Percentiles rank a stretch among this genome's conserved stretches.
phyloP scores from a whole-genome alignment of 2,888 invertebrate species.

The Rhamphomyia laevipes region DNA sequence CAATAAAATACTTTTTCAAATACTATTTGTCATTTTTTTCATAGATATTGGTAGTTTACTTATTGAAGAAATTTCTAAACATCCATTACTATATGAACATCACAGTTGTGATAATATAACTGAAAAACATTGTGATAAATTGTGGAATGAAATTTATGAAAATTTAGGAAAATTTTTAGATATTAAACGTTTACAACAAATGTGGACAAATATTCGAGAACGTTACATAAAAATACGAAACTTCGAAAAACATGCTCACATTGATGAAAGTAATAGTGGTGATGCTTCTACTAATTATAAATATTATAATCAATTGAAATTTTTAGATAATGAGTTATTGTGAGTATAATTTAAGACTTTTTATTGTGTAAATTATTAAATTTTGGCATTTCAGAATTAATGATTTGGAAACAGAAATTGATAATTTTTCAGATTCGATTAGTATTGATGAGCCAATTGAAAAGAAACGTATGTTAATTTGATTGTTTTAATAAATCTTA shows the following conservation, averaged over 20 bases:
- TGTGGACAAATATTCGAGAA: constrained; percentile 1
- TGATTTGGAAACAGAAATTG: background rate
- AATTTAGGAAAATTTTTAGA: background rate
- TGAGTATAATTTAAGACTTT: too few species aligned
- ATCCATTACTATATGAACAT: background rate
- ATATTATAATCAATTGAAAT: constrained; percentile 2
- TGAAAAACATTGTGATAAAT: background rate
- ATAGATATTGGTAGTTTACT: background rate
- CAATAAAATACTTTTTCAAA: too few species aligned
- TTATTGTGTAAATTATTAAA: too few species aligned
- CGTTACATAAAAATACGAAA: background rate
- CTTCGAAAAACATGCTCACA: background rate
- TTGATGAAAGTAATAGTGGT: too few species aligned
- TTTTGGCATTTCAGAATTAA: too few species aligned
- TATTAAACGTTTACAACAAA: background rate
- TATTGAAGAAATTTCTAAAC: background rate
- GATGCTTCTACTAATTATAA: background rate
- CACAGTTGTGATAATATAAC: too few species aligned
- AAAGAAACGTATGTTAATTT: background rate
- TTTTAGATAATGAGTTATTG: background rate
- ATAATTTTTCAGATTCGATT: background rate
- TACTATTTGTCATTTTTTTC: too few species aligned
- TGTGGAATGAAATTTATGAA: background rate
- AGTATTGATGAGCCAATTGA: background rate
- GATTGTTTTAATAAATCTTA: too few species aligned